Conservation (phyloP, 2,888 invertebrate genomes). For the Taphrorychus bicolor region DNA sequence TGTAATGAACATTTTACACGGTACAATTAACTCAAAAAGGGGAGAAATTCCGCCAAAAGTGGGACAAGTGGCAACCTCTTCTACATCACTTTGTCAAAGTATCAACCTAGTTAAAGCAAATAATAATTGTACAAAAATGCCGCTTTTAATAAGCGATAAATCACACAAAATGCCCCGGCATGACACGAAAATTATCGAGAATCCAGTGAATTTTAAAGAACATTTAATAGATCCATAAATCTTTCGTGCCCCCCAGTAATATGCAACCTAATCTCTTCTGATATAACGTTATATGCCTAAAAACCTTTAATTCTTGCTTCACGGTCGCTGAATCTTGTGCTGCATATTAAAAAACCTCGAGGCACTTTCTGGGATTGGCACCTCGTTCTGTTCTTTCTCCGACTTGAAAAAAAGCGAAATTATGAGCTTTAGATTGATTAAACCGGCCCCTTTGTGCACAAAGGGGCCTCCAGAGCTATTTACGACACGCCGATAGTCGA, state of each 20-base stretch:
- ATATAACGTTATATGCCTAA: slow-evolving; percentile 32
- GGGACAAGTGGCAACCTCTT: too few species aligned
- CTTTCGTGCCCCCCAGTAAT: slow-evolving; percentile 29
- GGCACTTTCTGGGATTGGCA: slow-evolving; percentile 14
- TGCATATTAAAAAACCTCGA: slow-evolving; percentile 13
- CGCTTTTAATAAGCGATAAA: background rate
- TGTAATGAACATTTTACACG: too few species aligned
- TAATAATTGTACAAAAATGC: background rate
- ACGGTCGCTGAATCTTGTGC: slow-evolving; percentile 23
- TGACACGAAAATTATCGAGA: slow-evolving; percentile 27
- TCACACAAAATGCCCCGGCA: background rate
- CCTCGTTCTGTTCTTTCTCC: background rate
- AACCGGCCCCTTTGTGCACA: background rate
- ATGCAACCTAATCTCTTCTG: slow-evolving; percentile 38
- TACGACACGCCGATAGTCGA: slow-evolving; percentile 12
- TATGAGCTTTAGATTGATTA: background rate
- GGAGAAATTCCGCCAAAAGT: too few species aligned
- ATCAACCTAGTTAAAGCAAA: too few species aligned
- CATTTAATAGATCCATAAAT: slow-evolving; percentile 31
- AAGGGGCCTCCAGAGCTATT: background rate
- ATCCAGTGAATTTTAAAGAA: slow-evolving; percentile 30
- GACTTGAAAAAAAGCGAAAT: background rate
- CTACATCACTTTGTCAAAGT: too few species aligned
- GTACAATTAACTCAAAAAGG: too few species aligned
- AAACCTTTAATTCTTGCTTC: slow-evolving; percentile 32